These are phyloP conservation scores for Protosalanx chinensis DNA, from an alignment of 2,797 vertebrate genomes.

Conservation along the genomic window DNA sequence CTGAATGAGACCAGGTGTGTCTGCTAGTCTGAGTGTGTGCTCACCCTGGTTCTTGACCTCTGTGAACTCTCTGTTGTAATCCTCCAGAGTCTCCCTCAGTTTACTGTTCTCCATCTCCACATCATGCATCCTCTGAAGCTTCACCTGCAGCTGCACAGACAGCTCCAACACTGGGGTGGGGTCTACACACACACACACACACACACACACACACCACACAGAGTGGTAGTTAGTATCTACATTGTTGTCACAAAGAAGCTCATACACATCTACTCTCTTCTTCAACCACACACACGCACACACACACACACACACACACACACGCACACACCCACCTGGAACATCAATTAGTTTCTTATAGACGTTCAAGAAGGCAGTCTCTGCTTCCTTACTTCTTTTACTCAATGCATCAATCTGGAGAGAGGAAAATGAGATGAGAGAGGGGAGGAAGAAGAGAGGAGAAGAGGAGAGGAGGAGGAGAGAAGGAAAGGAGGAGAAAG, in stretches of 20 bases:
- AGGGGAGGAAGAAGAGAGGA: not conserved
- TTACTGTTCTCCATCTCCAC: constrained; percentile 99
- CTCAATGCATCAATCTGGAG: constrained; percentile 93
- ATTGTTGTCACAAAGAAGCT: not conserved
- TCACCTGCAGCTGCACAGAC: constrained; percentile 95
- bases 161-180: constrained; percentile 93
- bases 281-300: constrained; percentile 55
- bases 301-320: constrained; percentile 70
- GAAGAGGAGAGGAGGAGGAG: not conserved
- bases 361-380: constrained; percentile 98
- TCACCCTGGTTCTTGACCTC: constrained; percentile 99
- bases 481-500: constrained; percentile 1
- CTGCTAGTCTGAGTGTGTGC: constrained; percentile 30
- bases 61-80: constrained; percentile 98
- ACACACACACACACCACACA: constrained; percentile 8
- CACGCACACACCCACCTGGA: constrained; percentile 81
- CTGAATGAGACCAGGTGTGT: not conserved
- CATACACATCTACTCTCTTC: not conserved
- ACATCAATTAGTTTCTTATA: constrained; percentile 99
- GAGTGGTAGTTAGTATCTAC: too few relatives aligned
- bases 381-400: constrained; percentile 99
- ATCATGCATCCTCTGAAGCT: constrained; percentile 97
- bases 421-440: constrained; percentile 10
- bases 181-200: constrained; percentile 70
- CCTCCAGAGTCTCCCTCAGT: constrained; percentile 95